A percentile compares a stretch with the other conserved stretches of the same genome.
These are phyloP conservation scores for Rhynchophorus ferrugineus DNA, from an alignment of 1,140 invertebrate genomes.

Conservation along the genomic window DNA sequence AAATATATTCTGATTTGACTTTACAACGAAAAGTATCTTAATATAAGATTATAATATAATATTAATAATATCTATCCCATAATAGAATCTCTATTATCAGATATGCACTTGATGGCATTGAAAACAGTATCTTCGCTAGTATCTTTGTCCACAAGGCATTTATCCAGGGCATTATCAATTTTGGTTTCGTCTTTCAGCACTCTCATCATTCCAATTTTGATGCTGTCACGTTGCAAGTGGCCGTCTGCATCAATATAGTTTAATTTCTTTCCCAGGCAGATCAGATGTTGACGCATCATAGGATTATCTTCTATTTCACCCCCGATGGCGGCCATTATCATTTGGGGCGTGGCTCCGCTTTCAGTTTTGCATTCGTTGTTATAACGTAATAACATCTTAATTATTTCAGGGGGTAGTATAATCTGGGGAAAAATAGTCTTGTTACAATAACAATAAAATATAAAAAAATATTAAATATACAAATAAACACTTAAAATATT, in stretches of 20 bases:
- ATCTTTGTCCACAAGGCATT: slow-evolving; percentile 5
- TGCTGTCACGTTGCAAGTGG: slow-evolving; percentile 1
- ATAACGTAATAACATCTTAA: neutral
- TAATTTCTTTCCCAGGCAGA: slow-evolving; percentile 13
- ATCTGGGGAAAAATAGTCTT: neutral
- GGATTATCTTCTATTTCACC: slow-evolving; percentile 3
- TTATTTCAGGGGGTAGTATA: neutral
- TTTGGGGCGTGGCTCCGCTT: slow-evolving; percentile 2
- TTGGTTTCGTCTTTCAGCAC: neutral
- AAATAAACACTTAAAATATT: too few species aligned
- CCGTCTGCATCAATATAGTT: slow-evolving; percentile 9
- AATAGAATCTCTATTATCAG: neutral
- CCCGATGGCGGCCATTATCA: slow-evolving; percentile 3
- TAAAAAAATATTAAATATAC: too few species aligned
- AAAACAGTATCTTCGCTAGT: slow-evolving; percentile 8
- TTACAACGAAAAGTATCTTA: too few species aligned
- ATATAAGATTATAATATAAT: too few species aligned
- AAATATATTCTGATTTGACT: too few species aligned
- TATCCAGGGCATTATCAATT: slow-evolving; percentile 7
- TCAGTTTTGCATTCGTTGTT: slow-evolving; percentile 7
- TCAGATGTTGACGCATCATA: neutral
- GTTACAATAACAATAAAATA: neutral
- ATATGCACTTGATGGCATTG: slow-evolving; percentile 11
- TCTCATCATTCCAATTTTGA: neutral
- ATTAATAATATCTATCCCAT: too few species aligned